phyloP scores from a whole-genome alignment of 2,113 vertebrate genomes.

The Todiramphus saurophagus region DNA sequence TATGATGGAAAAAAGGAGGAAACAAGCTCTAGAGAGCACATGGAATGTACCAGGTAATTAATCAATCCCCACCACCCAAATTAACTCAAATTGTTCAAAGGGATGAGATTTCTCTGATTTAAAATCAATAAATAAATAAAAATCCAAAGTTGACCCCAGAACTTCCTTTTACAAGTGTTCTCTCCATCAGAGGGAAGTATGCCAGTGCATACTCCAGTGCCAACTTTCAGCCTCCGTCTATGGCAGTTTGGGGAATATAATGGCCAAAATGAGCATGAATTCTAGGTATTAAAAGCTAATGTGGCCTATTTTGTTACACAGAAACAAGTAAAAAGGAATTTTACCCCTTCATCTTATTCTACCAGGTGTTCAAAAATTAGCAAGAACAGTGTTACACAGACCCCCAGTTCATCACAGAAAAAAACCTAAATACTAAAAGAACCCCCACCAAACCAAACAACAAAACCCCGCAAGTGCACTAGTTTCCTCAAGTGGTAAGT shows the following conservation, averaged over 20 bases:
- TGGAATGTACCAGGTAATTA: neutral
- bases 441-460: no score
- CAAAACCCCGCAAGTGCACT: neutral
- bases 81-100: neutral
- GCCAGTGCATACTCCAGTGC: rapidly evolving
- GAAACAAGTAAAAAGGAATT: neutral
- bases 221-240: neutral
- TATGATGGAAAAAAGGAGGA: neutral
- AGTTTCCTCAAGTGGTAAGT: neutral
- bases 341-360: neutral
- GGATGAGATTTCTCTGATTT: neutral
- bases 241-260: neutral
- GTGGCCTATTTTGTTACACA: neutral
- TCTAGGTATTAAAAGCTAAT: neutral
- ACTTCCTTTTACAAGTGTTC: neutral
- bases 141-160: neutral
- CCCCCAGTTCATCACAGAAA: neutral
- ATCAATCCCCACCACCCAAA: neutral
- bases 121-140: neutral
- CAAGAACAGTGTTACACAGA: neutral
- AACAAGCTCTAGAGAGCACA: neutral
- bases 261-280: rapidly evolving
- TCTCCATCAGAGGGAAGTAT: neutral
- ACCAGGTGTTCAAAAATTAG: neutral
- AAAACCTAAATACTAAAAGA: no score